Evolutionary conservation across 2,797 vertebrate genomes (phyloP).

Genomic region (Neosalanx taihuensis): DNA sequence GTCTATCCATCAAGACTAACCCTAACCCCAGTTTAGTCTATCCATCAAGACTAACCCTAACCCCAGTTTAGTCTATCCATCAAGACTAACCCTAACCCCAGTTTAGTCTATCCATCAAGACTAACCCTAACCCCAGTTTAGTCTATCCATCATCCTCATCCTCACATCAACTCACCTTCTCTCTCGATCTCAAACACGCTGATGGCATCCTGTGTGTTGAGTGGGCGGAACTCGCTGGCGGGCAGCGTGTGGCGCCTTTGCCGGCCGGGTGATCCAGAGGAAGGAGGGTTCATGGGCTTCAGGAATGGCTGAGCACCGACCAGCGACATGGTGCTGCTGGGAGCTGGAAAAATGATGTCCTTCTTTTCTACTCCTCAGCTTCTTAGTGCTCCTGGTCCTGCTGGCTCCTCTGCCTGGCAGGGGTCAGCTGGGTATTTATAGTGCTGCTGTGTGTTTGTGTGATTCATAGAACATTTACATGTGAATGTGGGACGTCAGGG

Average conservation of each 20-base stretch:
- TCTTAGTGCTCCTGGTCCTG: conserved; percentile 16
- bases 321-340: conserved; percentile 60
- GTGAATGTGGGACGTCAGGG: conserved; percentile 44
- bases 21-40: too few species aligned
- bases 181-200: conserved; percentile 93
- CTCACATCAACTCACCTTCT: conserved; percentile 75
- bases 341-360: not conserved
- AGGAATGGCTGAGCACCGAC: conserved; percentile 72
- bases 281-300: conserved; percentile 64
- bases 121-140: too few species aligned
- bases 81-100: too few species aligned
- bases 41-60: too few species aligned
- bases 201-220: conserved; percentile 83
- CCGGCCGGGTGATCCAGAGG: conserved; percentile 60
- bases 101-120: too few species aligned
- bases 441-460: conserved; percentile 14
- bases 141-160: too few species aligned
- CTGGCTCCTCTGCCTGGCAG: conserved; percentile 9
- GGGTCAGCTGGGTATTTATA: conserved; percentile 49
- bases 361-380: conserved; percentile 16
- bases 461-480: conserved; percentile 64
- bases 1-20: too few species aligned
- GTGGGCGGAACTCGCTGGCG: conserved; percentile 89
- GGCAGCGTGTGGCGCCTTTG: conserved; percentile 92
- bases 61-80: too few species aligned